These are phyloP conservation scores for Lasioglossum zephyrum DNA, from an alignment of 2,888 invertebrate species.

Conservation along the genomic window DNA sequence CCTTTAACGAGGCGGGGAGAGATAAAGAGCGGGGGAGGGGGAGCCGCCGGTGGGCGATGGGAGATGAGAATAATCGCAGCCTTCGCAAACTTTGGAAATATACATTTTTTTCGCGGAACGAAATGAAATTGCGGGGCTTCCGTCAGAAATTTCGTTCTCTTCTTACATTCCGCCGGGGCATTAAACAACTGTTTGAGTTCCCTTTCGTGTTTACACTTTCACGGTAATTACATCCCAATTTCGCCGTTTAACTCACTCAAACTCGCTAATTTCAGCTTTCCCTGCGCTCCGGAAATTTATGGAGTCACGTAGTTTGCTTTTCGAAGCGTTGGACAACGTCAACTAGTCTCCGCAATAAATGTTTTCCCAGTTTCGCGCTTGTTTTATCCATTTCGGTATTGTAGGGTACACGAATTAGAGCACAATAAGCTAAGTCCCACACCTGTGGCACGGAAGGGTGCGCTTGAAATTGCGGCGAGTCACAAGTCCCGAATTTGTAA, in stretches of 20 bases:
- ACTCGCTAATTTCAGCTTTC: constrained; percentile 1
- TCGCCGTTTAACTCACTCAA: constrained; percentile 12
- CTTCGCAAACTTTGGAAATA: constrained; percentile 23
- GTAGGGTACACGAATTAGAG: no score
- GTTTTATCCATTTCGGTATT: neutral
- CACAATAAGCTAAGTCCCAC: neutral
- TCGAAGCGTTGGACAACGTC: constrained; percentile 6
- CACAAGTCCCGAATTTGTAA: no score
- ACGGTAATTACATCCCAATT: constrained; percentile 32
- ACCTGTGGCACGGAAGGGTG: neutral
- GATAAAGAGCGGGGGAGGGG: neutral
- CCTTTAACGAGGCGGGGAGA: constrained; percentile 8
- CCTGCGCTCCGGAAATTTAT: neutral
- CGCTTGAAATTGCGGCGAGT: no score
- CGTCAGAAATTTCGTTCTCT: neutral
- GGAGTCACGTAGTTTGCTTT: neutral
- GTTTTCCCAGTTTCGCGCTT: neutral
- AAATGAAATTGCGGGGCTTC: constrained; percentile 4
- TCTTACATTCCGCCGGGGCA: neutral
- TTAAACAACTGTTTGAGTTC: constrained; percentile 37
- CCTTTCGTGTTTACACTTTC: constrained; percentile 22
- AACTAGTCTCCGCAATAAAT: neutral
- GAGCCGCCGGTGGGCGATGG: neutral
- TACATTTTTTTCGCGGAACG: neutral
- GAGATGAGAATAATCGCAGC: neutral